Percentiles rank a stretch among this genome's conserved stretches.
phyloP scores from a whole-genome alignment of 2,797 vertebrate species.

The Pterois miles region DNA sequence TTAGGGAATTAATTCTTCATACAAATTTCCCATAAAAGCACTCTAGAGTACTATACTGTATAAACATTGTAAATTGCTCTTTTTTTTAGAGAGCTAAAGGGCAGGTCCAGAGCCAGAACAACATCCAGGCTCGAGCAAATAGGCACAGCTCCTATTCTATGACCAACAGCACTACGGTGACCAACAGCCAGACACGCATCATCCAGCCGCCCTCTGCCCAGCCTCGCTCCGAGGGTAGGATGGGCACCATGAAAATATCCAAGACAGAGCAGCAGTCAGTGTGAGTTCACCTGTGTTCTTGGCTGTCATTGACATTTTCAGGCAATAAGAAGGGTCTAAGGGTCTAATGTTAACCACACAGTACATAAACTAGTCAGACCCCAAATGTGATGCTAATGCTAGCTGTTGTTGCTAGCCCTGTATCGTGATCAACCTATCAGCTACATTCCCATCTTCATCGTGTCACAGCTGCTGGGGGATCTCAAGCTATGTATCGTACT shows the following conservation, averaged over 20 bases:
- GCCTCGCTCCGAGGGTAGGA: slow-evolving; percentile 41
- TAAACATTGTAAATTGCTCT: not conserved
- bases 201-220: not conserved
- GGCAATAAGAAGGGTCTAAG: not conserved
- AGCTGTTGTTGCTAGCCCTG: too few relatives aligned
- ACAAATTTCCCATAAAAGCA: not conserved
- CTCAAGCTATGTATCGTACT: too few relatives aligned
- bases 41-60: not conserved
- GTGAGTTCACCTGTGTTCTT: slow-evolving; percentile 63
- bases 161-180: slow-evolving; percentile 16
- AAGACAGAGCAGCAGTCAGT: slow-evolving; percentile 44
- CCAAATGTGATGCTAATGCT: too few relatives aligned
- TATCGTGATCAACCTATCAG: too few relatives aligned
- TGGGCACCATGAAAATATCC: slow-evolving; percentile 35
- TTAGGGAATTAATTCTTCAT: not conserved
- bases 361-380: too few relatives aligned
- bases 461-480: too few relatives aligned
- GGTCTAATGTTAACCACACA: too few relatives aligned
- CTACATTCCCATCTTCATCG: too few relatives aligned
- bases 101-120: slow-evolving; percentile 31
- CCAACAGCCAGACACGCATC: slow-evolving; percentile 28
- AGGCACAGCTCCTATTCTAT: slow-evolving; percentile 47
- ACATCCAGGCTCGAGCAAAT: not conserved
- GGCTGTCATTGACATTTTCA: not conserved
- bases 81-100: slow-evolving; percentile 59